Percentiles rank a stretch among this genome's conserved stretches.
These are phyloP conservation scores for Heliconius erato DNA, from an alignment of 2,888 invertebrate genomes.

Conservation along the genomic window DNA sequence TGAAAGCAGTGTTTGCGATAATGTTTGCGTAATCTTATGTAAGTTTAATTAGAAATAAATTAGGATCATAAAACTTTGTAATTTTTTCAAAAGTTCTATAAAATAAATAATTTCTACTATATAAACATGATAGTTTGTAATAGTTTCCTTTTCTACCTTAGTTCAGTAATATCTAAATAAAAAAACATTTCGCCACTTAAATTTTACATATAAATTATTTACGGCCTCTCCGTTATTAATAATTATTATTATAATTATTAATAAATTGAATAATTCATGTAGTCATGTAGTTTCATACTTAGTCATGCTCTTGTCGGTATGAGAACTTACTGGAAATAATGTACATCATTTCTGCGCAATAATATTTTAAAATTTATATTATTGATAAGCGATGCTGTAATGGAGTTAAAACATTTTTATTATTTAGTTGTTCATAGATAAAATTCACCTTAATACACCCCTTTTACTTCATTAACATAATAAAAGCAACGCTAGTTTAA, in stretches of 20 bases:
- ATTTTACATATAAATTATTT: background rate
- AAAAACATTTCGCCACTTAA: background rate
- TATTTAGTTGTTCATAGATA: no score
- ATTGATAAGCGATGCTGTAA: no score
- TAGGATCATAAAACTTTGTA: constrained; percentile 45
- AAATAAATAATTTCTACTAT: constrained; percentile 53
- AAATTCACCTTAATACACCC: background rate
- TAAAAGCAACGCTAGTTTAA: background rate
- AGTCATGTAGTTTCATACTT: no score
- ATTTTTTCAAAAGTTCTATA: constrained; percentile 42
- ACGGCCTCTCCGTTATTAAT: background rate
- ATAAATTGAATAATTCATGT: no score
- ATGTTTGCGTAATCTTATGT: constrained; percentile 30
- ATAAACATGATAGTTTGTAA: constrained; percentile 37
- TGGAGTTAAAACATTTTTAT: no score
- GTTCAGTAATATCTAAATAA: background rate
- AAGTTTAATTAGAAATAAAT: constrained; percentile 29
- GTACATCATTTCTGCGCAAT: no score
- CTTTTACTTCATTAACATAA: background rate
- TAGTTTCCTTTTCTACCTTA: constrained; percentile 23
- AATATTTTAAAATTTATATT: no score
- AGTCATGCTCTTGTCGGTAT: no score
- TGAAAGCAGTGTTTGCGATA: background rate
- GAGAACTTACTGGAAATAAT: no score
- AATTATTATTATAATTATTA: no score